Percentiles rank a stretch among this genome's conserved stretches.
phyloP scores from a whole-genome alignment of 2,113 vertebrate genomes.

The Cheilinus undulatus region DNA sequence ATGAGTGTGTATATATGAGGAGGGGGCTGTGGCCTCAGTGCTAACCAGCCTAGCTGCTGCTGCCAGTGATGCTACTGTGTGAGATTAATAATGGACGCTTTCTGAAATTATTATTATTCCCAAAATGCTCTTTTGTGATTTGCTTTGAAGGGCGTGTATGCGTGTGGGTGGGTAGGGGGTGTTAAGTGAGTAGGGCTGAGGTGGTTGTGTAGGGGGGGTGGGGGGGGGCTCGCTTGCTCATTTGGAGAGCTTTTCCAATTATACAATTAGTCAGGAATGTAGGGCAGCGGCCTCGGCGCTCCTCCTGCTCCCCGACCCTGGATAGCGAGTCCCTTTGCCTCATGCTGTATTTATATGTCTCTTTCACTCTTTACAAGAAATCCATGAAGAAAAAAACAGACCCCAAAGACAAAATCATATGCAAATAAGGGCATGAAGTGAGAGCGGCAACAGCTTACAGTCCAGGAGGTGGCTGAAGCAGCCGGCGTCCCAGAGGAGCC shows the following conservation, averaged over 20 bases:
- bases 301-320: constrained; percentile 77
- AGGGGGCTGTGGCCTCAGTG: not conserved
- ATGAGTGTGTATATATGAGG: constrained; percentile 8
- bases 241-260: constrained; percentile 88
- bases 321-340: constrained; percentile 66
- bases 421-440: not conserved
- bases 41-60: constrained; percentile 63
- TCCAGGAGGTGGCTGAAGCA: not conserved
- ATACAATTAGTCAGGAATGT: constrained; percentile 89
- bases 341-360: constrained; percentile 32
- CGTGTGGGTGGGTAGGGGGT: constrained; percentile 48
- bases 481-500: constrained; percentile 25
- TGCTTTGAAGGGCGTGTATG: constrained; percentile 82
- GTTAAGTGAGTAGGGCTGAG: constrained; percentile 67
- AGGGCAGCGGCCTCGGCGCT: constrained; percentile 83
- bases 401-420: not conserved
- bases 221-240: constrained; percentile 79
- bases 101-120: constrained; percentile 87
- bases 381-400: not conserved
- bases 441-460: not conserved
- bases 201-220: constrained; percentile 39
- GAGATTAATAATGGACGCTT: constrained; percentile 83
- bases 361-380: constrained; percentile 35
- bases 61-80: constrained; percentile 63
- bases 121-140: constrained; percentile 88